These are phyloP conservation scores for Sebastes diaconus DNA, from an alignment of 2,797 vertebrate genomes.

Conservation along the genomic window DNA sequence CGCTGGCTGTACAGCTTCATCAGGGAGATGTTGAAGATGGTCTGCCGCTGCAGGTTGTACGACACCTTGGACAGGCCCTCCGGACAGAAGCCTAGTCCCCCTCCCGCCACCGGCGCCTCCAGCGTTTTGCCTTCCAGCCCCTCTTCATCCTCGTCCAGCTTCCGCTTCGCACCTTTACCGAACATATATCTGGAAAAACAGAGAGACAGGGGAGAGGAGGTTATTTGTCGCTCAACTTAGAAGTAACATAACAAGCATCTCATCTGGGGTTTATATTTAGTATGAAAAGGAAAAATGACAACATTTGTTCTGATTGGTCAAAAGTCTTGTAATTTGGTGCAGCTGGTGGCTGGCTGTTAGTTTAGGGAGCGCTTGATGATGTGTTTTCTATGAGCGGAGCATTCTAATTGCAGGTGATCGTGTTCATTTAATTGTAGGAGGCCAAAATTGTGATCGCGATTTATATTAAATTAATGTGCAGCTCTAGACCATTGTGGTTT, in stretches of 20 bases:
- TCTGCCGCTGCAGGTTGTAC: conserved; percentile 98
- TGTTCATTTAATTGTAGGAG: no score
- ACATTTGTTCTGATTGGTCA: no score
- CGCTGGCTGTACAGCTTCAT: conserved; percentile 98
- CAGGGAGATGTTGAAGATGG: conserved; percentile 99
- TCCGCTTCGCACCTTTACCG: conserved; percentile 99
- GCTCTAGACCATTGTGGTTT: background rate
- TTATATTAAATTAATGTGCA: no score
- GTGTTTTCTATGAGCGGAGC: no score
- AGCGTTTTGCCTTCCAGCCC: conserved; percentile 98
- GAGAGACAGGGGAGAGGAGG: background rate
- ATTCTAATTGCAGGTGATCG: no score
- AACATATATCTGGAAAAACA: conserved; percentile 95
- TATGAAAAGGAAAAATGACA: no score
- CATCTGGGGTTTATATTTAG: no score
- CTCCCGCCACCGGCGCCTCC: conserved; percentile 83
- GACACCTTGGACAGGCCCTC: conserved; percentile 96
- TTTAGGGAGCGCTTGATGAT: no score
- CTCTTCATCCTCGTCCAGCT: conserved; percentile 99
- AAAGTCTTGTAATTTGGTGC: no score
- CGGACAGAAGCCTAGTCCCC: conserved; percentile 78
- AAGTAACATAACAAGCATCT: background rate
- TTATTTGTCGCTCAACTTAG: background rate
- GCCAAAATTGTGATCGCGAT: no score
- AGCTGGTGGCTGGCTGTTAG: no score